phyloP scores from a whole-genome alignment of 2,888 invertebrate genomes.

The Cyaniris semiargus region DNA sequence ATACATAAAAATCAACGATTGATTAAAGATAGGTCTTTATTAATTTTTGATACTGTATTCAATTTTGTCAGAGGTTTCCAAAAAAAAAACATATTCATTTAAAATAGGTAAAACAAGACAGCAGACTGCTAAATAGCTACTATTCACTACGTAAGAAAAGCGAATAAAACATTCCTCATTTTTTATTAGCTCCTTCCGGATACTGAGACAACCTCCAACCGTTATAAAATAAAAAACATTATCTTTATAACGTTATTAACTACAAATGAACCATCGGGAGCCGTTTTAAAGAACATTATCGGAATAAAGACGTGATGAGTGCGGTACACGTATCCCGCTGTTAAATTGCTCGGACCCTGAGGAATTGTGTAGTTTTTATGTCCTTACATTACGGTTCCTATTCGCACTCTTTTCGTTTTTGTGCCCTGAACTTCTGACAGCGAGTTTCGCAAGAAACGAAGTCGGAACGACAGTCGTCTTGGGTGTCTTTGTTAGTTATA shows the following conservation, averaged over 20 bases:
- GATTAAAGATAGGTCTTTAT: too few species aligned
- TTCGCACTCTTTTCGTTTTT: background rate
- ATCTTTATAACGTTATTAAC: constrained; percentile 31
- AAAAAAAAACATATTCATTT: too few species aligned
- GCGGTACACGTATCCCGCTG: constrained; percentile 49
- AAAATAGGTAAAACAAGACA: too few species aligned
- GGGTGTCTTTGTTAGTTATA: constrained; percentile 42
- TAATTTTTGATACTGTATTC: too few species aligned
- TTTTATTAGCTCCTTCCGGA: constrained; percentile 9
- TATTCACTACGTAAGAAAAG: background rate
- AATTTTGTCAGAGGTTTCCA: too few species aligned
- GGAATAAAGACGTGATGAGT: constrained; percentile 54
- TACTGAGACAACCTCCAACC: constrained; percentile 21
- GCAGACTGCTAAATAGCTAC: too few species aligned
- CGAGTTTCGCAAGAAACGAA: constrained; percentile 42
- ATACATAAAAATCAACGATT: too few species aligned
- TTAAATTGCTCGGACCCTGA: constrained; percentile 36
- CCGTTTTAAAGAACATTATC: constrained; percentile 42
- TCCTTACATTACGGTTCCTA: background rate
- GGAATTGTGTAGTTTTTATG: background rate
- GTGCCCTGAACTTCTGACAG: constrained; percentile 34
- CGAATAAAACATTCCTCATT: background rate
- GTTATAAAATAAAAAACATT: constrained; percentile 24
- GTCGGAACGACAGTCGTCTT: constrained; percentile 40
- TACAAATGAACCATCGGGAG: constrained; percentile 19